Conservation (phyloP, 2,888 invertebrate genomes). For the Agapostemon virescens region DNA sequence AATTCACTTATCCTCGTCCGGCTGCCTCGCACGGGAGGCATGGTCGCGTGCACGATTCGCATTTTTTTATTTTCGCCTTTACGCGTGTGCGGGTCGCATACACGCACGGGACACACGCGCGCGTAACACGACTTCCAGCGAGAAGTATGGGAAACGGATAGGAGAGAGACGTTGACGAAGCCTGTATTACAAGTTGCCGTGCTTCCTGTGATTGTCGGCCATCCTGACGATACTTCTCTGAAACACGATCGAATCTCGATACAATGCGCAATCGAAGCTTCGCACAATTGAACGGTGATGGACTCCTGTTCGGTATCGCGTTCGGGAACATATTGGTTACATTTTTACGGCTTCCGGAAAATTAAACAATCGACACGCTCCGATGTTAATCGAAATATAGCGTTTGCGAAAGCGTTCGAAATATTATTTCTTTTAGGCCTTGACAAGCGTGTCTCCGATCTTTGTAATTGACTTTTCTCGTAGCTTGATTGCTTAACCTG, state of each 20-base stretch:
- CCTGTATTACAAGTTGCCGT: background rate
- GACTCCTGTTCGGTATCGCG: background rate
- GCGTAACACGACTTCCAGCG: conserved; percentile 16
- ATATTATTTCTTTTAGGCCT: too few relatives aligned
- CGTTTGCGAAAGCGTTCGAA: background rate
- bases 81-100: background rate
- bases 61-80: conserved; percentile 39
- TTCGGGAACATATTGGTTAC: background rate
- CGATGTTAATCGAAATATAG: background rate
- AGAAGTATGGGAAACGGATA: conserved; percentile 26
- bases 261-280: background rate
- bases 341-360: background rate
- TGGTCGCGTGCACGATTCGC: conserved; percentile 44
- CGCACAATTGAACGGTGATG: background rate
- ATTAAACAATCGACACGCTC: background rate
- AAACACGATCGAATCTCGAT: background rate
- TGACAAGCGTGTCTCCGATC: too few relatives aligned
- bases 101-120: background rate
- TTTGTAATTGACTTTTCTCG: too few relatives aligned
- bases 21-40: conserved; percentile 22
- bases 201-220: background rate
- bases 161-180: background rate
- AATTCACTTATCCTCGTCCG: conserved; percentile 64
- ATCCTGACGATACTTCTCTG: background rate
- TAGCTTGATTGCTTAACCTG: too few relatives aligned